Percentiles rank a stretch among this genome's conserved stretches.
Conservation (phyloP, 2,888 invertebrate genomes). For the Agrilus cyanescens region DNA sequence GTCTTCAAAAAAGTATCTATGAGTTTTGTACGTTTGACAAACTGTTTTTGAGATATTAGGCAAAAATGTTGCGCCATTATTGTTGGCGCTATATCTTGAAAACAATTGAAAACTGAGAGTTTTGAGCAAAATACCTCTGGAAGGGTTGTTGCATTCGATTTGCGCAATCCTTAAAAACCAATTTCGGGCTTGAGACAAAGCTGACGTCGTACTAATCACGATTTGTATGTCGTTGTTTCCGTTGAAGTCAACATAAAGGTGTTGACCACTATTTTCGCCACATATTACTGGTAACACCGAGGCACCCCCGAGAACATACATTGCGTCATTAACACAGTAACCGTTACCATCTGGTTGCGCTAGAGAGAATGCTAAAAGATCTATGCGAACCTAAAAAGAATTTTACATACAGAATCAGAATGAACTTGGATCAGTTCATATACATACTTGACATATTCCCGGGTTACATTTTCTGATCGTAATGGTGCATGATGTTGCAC, state of each 20-base stretch:
- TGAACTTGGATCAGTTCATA: slow-evolving; percentile 20
- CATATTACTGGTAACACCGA: slow-evolving; percentile 64
- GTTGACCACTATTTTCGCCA: slow-evolving; percentile 71
- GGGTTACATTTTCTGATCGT: slow-evolving; percentile 57
- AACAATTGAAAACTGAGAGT: too few relatives aligned
- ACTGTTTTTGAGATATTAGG: too few relatives aligned
- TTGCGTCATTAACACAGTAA: slow-evolving; percentile 54
- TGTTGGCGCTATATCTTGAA: too few relatives aligned
- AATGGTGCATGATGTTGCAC: slow-evolving; percentile 58
- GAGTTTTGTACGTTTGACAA: too few relatives aligned
- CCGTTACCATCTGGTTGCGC: slow-evolving; percentile 66
- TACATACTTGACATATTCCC: slow-evolving; percentile 53
- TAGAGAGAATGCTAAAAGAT: slow-evolving; percentile 60
- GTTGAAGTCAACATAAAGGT: slow-evolving; percentile 64
- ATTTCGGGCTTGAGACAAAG: slow-evolving; percentile 48
- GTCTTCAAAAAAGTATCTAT: too few relatives aligned
- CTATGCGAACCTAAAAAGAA: slow-evolving; percentile 55
- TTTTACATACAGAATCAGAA: too few relatives aligned
- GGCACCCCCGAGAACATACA: slow-evolving; percentile 58
- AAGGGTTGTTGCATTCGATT: slow-evolving; percentile 58
- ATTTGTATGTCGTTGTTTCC: slow-evolving; percentile 55
- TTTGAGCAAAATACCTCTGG: slow-evolving; percentile 44
- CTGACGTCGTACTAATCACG: slow-evolving; percentile 49
- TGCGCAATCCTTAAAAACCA: slow-evolving; percentile 69
- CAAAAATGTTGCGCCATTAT: too few relatives aligned